These are phyloP conservation scores for Glaucomys volans DNA, from an alignment of 2,113 vertebrate species.

Conservation along the genomic window DNA sequence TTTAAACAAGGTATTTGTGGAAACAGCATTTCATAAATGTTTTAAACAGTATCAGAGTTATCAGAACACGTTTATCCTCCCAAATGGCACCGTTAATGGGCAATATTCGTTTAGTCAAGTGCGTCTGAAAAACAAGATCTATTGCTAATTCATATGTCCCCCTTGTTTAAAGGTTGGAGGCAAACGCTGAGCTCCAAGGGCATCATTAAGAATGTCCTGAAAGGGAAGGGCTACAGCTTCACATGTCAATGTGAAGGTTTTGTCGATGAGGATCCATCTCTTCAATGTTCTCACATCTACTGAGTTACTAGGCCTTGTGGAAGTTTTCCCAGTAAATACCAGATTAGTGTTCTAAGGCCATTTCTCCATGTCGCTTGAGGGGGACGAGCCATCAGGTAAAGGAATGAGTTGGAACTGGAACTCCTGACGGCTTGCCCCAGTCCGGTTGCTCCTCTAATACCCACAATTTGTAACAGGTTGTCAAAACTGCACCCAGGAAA, in stretches of 20 bases:
- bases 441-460: background rate
- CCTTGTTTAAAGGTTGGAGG: slow-evolving; percentile 10
- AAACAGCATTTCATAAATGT: slow-evolving; percentile 45
- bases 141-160: background rate
- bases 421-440: background rate
- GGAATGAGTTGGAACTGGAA: background rate
- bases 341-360: background rate
- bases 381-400: background rate
- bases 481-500: slow-evolving; percentile 75
- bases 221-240: background rate
- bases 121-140: slow-evolving; percentile 44
- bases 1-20: slow-evolving; percentile 57
- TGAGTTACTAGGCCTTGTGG: background rate
- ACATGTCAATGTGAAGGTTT: background rate
- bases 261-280: background rate
- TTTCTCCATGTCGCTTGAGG: background rate
- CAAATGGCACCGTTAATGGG: slow-evolving; percentile 41
- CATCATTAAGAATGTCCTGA: background rate
- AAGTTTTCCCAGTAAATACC: background rate
- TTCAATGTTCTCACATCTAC: background rate
- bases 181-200: background rate
- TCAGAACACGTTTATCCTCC: slow-evolving; percentile 34
- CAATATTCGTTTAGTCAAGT: background rate
- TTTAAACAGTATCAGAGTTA: slow-evolving; percentile 64
- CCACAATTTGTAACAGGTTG: slow-evolving; percentile 68